phyloP scores from a whole-genome alignment of 2,113 vertebrate genomes.

The Cervus canadensis region DNA sequence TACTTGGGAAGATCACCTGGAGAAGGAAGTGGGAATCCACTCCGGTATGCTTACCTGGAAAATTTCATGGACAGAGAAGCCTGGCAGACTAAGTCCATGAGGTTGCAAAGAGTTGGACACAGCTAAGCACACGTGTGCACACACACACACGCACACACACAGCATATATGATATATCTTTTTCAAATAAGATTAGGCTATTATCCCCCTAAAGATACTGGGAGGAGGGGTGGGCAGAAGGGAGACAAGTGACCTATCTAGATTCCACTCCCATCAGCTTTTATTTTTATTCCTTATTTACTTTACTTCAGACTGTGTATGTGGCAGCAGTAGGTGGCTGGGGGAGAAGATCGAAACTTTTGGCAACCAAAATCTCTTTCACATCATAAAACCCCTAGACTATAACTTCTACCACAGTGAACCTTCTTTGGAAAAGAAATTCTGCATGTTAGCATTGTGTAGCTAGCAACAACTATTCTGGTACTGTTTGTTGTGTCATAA shows the following conservation, averaged over 20 bases:
- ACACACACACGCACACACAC: neutral
- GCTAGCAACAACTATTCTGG: neutral
- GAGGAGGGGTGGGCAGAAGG: fast-evolving
- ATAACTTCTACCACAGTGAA: neutral
- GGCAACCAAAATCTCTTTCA: neutral
- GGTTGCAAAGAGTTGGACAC: neutral
- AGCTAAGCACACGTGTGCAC: fast-evolving
- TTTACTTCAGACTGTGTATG: neutral
- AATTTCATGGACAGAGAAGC: neutral
- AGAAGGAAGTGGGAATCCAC: neutral
- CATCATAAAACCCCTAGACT: neutral
- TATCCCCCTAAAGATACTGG: neutral
- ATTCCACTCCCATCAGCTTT: neutral
- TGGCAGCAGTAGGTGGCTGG: neutral
- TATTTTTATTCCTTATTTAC: neutral
- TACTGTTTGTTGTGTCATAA: neutral
- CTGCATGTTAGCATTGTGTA: neutral
- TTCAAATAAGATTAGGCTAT: neutral
- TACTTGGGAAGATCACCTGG: neutral
- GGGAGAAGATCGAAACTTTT: neutral
- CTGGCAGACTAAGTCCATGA: neutral
- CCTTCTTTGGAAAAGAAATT: neutral
- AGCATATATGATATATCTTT: neutral
- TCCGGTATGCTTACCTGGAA: neutral
- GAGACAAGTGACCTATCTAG: neutral